Conservation (phyloP, 2,888 invertebrate genomes). For the Cosmia trapezina region DNA sequence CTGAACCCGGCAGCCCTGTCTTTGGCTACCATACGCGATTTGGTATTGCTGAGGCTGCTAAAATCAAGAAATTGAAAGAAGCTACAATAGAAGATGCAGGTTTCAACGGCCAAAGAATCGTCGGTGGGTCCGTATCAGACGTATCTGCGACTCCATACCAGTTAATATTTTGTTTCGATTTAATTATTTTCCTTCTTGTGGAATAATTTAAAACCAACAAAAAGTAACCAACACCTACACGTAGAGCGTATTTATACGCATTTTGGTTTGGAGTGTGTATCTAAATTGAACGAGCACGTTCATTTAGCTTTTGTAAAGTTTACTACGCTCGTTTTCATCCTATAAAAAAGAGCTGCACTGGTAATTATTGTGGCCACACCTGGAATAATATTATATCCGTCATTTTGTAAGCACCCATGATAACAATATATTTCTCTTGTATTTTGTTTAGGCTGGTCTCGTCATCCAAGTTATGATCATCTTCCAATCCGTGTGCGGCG, state of each 20-base stretch:
- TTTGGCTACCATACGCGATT: slow-evolving; percentile 73
- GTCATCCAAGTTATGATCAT: slow-evolving; percentile 71
- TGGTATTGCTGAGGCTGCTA: slow-evolving; percentile 74
- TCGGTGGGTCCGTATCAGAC: slow-evolving; percentile 72
- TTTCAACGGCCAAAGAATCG: slow-evolving; percentile 68
- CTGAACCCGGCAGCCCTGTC: slow-evolving; percentile 59
- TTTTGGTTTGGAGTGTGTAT: no score
- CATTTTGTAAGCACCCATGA: not conserved
- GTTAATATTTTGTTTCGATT: slow-evolving; percentile 59
- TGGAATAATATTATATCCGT: not conserved
- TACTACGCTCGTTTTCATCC: not conserved
- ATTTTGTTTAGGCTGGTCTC: slow-evolving; percentile 73
- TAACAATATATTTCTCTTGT: not conserved
- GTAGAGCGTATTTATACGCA: not conserved
- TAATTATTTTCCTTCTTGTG: not conserved
- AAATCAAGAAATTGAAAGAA: slow-evolving; percentile 70
- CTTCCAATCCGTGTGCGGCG: slow-evolving; percentile 77
- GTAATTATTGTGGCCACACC: no score
- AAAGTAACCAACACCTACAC: not conserved
- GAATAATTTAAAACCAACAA: not conserved
- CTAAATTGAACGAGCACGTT: not conserved
- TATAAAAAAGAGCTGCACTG: not conserved
- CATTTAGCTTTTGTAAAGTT: not conserved
- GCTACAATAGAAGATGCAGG: slow-evolving; percentile 59
- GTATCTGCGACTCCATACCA: slow-evolving; percentile 78